Evolutionary conservation across 2,888 invertebrate genomes (phyloP).

Genomic region (Thumatha senex): DNA sequence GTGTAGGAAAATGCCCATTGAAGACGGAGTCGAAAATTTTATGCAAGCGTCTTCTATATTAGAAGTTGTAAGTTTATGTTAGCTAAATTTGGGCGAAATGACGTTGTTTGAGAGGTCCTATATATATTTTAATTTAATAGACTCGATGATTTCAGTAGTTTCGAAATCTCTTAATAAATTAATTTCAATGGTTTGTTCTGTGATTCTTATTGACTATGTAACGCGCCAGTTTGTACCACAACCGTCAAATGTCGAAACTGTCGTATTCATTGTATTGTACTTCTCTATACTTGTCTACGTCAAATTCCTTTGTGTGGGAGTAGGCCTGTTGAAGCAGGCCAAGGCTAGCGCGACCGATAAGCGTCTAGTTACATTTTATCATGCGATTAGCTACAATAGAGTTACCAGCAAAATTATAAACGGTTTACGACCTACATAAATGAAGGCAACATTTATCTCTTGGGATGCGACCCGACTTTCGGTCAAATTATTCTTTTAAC

Average conservation of each 20-base stretch:
- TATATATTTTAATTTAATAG: too few species aligned
- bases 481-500: background rate
- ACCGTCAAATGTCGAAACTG: background rate
- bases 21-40: too few species aligned
- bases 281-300: slow-evolving; percentile 16
- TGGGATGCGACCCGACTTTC: background rate
- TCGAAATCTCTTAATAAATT: too few species aligned
- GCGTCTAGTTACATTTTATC: slow-evolving; percentile 30
- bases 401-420: slow-evolving; percentile 15
- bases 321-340: slow-evolving; percentile 25
- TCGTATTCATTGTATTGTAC: background rate
- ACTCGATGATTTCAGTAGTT: too few species aligned
- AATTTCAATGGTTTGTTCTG: too few species aligned
- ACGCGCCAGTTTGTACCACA: too few species aligned
- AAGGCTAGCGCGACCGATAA: slow-evolving; percentile 33
- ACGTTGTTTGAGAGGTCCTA: too few species aligned
- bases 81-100: too few species aligned
- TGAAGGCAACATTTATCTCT: background rate
- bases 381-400: slow-evolving; percentile 20
- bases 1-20: too few species aligned
- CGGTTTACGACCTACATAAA: background rate
- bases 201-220: too few species aligned
- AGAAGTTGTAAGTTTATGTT: too few species aligned
- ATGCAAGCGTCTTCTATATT: too few species aligned
- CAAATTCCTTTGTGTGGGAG: slow-evolving; percentile 22